Evolutionary conservation across 1,140 invertebrate genomes (phyloP).

Genomic region (Lutraria rhynchaena): DNA sequence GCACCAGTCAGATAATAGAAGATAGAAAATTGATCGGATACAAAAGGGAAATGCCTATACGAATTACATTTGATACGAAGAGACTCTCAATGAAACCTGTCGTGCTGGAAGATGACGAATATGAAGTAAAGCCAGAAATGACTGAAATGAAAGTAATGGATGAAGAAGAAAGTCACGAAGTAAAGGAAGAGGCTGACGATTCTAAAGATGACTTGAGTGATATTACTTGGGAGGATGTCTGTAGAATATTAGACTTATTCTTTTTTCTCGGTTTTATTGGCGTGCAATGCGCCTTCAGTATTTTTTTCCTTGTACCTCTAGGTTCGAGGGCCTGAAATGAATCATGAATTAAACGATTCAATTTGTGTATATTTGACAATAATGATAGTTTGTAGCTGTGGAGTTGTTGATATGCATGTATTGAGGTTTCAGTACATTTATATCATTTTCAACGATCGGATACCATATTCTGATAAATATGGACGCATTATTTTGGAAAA

Average conservation of each 20-base stretch:
- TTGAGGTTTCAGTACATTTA: too few species aligned
- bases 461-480: too few species aligned
- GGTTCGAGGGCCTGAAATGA: neutral
- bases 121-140: neutral
- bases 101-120: neutral
- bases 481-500: too few species aligned
- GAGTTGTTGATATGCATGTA: too few species aligned
- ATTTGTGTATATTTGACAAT: too few species aligned
- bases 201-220: neutral
- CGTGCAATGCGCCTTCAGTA: slow-evolving; percentile 13
- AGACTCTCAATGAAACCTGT: neutral
- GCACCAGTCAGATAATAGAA: too few species aligned
- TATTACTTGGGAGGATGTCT: slow-evolving; percentile 13
- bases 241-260: slow-evolving; percentile 14
- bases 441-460: too few species aligned
- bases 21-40: too few species aligned
- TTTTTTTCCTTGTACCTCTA: slow-evolving; percentile 46
- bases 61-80: too few species aligned
- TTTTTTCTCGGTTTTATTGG: slow-evolving; percentile 39
- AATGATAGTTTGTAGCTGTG: too few species aligned
- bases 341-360: too few species aligned
- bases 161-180: neutral
- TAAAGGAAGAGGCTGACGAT: neutral
- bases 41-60: too few species aligned
- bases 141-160: neutral